Evolutionary conservation across 2,888 invertebrate genomes (phyloP).

Genomic region (Anagyrus pseudococci): DNA sequence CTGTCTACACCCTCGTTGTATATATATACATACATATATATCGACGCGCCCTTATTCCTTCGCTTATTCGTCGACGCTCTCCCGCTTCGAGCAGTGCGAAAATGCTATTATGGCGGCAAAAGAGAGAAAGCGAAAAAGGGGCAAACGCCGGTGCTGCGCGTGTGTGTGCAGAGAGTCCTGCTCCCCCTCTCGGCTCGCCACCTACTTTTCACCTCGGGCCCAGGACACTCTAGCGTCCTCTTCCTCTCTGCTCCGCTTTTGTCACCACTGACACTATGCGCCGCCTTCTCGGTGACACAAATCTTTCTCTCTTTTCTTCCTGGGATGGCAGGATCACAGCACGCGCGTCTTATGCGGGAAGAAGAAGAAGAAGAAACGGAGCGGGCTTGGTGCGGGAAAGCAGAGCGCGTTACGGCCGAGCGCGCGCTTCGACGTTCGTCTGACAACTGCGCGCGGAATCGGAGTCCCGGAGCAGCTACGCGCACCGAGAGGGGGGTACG

Average conservation of each 20-base stretch:
- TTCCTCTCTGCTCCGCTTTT: too few species aligned
- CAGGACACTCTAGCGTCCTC: too few species aligned
- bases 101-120: too few species aligned
- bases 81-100: not conserved
- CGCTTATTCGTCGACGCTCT: not conserved
- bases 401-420: not conserved
- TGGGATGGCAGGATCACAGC: too few species aligned
- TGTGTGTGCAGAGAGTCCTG: not conserved
- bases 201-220: too few species aligned
- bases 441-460: constrained; percentile 27
- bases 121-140: not conserved
- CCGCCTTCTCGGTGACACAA: too few species aligned
- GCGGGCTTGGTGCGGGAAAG: not conserved
- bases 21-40: too few species aligned
- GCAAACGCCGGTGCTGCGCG: not conserved
- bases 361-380: not conserved
- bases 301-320: too few species aligned
- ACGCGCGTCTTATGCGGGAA: not conserved
- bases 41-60: too few species aligned
- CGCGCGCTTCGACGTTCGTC: constrained; percentile 22
- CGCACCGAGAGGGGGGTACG: constrained; percentile 3
- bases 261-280: too few species aligned
- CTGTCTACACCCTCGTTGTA: too few species aligned
- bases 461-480: too few species aligned
- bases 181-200: not conserved